These are phyloP conservation scores for Lasiommata megera DNA, from an alignment of 2,888 invertebrate genomes.

Conservation along the genomic window DNA sequence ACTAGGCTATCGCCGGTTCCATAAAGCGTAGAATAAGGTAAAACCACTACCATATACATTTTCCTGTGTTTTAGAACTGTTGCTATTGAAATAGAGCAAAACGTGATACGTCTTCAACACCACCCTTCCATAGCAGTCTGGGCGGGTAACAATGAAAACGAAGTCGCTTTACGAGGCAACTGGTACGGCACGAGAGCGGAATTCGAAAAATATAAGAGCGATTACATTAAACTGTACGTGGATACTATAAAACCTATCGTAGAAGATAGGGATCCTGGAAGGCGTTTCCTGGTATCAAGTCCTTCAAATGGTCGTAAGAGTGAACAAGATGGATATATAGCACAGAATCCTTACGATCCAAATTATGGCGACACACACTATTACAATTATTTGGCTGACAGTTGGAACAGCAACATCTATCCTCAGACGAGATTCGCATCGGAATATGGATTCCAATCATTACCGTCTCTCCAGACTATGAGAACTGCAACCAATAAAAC, in stretches of 20 bases:
- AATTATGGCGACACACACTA: constrained; percentile 95
- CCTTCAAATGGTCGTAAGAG: constrained; percentile 93
- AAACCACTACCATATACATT: too few species aligned
- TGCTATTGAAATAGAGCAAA: constrained; percentile 88
- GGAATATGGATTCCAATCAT: constrained; percentile 97
- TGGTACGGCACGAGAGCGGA: constrained; percentile 86
- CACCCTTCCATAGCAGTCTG: constrained; percentile 94
- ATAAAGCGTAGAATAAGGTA: too few species aligned
- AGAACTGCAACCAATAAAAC: constrained; percentile 76
- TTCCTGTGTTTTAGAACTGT: constrained; percentile 80
- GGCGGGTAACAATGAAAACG: constrained; percentile 99
- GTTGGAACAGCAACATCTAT: constrained; percentile 90
- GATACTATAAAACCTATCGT: constrained; percentile 86
- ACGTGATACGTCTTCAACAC: constrained; percentile 89
- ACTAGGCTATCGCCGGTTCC: too few species aligned
- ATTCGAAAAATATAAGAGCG: constrained; percentile 82
- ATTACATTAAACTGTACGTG: constrained; percentile 92
- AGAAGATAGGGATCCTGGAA: constrained; percentile 80
- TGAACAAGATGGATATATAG: constrained; percentile 88
- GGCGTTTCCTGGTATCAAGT: constrained; percentile 91
- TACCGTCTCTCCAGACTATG: constrained; percentile 88
- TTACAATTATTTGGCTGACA: constrained; percentile 91
- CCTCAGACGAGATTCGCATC: constrained; percentile 94
- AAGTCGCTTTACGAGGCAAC: constrained; percentile 90
- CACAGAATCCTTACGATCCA: constrained; percentile 87